phyloP scores from a whole-genome alignment of 2,113 vertebrate species.

The Polypterus bichir region DNA sequence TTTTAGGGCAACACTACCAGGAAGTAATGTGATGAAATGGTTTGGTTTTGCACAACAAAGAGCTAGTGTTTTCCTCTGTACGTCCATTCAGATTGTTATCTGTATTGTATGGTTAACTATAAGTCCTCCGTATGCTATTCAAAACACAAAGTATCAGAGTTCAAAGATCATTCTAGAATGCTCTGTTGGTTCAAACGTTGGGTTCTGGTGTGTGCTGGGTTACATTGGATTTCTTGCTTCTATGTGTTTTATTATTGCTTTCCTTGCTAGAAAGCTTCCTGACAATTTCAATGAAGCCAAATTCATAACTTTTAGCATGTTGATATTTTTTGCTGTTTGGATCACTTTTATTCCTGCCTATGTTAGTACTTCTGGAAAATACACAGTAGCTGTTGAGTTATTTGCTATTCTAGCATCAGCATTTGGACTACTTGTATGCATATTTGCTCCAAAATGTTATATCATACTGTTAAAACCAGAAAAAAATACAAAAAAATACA shows the following conservation, averaged over 20 bases:
- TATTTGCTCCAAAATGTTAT: too few relatives aligned
- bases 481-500: constrained; percentile 5
- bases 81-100: constrained; percentile 9
- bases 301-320: constrained; percentile 10
- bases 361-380: too few relatives aligned
- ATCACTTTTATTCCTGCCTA: background rate
- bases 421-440: constrained; percentile 5
- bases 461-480: constrained; percentile 1
- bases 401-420: constrained; percentile 8
- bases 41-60: constrained; percentile 43
- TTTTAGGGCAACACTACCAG: constrained; percentile 40
- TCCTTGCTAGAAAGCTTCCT: constrained; percentile 6
- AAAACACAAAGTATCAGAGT: constrained; percentile 6
- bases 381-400: background rate
- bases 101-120: constrained; percentile 9
- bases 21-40: constrained; percentile 43
- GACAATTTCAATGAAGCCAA: constrained; percentile 11
- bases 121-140: constrained; percentile 2
- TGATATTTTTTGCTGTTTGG: constrained; percentile 9
- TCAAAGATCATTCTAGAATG: constrained; percentile 14
- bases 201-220: constrained; percentile 11
- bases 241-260: constrained; percentile 5
- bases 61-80: constrained; percentile 30
- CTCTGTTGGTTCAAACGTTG: constrained; percentile 6
- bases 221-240: constrained; percentile 6